Conservation (phyloP, 1,140 invertebrate genomes). For the Pogonognathellus flavescens region DNA sequence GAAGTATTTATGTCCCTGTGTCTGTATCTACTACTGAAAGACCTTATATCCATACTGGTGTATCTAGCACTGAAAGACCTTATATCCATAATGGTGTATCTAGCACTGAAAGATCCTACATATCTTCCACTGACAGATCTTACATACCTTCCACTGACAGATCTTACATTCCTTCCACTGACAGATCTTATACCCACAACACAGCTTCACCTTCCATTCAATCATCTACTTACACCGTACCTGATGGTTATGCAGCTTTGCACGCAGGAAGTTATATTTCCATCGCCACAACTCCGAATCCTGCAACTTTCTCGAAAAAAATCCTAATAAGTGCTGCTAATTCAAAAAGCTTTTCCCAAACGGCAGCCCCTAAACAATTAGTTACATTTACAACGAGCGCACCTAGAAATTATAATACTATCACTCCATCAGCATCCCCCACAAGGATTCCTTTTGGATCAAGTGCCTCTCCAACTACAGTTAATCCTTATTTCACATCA, state of each 20-base stretch:
- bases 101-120: not conserved
- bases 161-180: not conserved
- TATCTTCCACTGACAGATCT: no score
- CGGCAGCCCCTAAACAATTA: slow-evolving; percentile 13
- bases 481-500: slow-evolving; percentile 26
- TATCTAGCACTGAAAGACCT: not conserved
- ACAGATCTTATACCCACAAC: not conserved
- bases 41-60: not conserved
- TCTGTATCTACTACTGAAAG: slow-evolving; percentile 12
- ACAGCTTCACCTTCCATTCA: not conserved
- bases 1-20: slow-evolving; percentile 4
- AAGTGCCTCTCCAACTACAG: slow-evolving; percentile 38
- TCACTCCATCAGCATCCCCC: slow-evolving; percentile 38
- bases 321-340: not conserved
- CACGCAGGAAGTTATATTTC: slow-evolving; percentile 45
- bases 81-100: not conserved
- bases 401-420: slow-evolving; percentile 27
- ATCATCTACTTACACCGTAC: not conserved
- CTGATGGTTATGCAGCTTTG: slow-evolving; percentile 22
- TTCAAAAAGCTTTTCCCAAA: slow-evolving; percentile 25
- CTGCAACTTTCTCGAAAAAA: not conserved
- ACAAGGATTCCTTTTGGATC: slow-evolving; percentile 11
- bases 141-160: not conserved
- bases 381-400: slow-evolving; percentile 24
- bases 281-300: slow-evolving; percentile 17